Evolutionary conservation across 2,113 vertebrate genomes (phyloP).

Genomic region (human): GRCh38 chr2:65833001-65833500

Average conservation of each 20-base stretch:
- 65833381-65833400: neutral
- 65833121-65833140: neutral
- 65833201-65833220: neutral
- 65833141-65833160: neutral
- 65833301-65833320: neutral
- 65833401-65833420: neutral
- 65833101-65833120: neutral
- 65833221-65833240: neutral
- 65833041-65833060: neutral
- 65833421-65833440: neutral
- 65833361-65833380: neutral
- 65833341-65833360: neutral
- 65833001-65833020: conserved; percentile 25
- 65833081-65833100: neutral
- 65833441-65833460: neutral
- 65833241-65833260: neutral
- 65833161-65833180: neutral
- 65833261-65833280: neutral
- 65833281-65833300: neutral
- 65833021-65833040: neutral
- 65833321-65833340: neutral
- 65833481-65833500: conserved; percentile 9
- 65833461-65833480: conserved; percentile 5
- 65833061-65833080: neutral
- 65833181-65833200: neutral